Percentiles rank a stretch among this genome's conserved stretches.
These are phyloP conservation scores for Sepiola atlantica DNA, from an alignment of 2,888 invertebrate species.

Conservation along the genomic window DNA sequence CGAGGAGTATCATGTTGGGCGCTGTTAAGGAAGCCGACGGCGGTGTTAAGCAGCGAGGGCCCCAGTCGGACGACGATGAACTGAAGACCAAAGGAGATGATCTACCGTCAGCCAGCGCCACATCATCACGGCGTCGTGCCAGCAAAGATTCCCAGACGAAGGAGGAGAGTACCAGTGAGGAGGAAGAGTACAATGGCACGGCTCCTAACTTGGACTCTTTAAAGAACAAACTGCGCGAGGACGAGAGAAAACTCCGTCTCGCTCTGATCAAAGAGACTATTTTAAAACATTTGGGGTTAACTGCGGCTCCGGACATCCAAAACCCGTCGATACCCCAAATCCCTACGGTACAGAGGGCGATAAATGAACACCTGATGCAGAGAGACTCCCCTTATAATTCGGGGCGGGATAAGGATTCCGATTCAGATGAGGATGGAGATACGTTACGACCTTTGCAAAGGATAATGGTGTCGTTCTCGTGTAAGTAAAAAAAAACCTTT, in stretches of 20 bases:
- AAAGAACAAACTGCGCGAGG: background rate
- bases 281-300: slow-evolving; percentile 36
- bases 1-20: background rate
- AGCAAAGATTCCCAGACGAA: background rate
- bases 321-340: slow-evolving; percentile 40
- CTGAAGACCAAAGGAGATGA: background rate
- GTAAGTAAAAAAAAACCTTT: background rate
- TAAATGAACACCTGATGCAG: slow-evolving; percentile 52
- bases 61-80: background rate
- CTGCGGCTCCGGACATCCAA: slow-evolving; percentile 32
- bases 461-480: slow-evolving; percentile 24
- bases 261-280: slow-evolving; percentile 42
- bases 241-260: slow-evolving; percentile 22
- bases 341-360: slow-evolving; percentile 38
- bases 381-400: slow-evolving; percentile 57
- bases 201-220: background rate
- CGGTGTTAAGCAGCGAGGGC: background rate
- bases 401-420: slow-evolving; percentile 33
- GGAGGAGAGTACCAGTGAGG: background rate
- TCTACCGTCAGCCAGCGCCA: background rate
- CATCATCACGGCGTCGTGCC: background rate
- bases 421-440: slow-evolving; percentile 3
- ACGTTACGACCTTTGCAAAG: slow-evolving; percentile 35
- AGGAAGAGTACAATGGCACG: background rate
- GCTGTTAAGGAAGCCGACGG: background rate